A percentile compares a stretch with the other conserved stretches of the same genome.
Evolutionary conservation across 2,797 vertebrate genomes (phyloP).

Genomic region (Helicolenus hilgendorfi): DNA sequence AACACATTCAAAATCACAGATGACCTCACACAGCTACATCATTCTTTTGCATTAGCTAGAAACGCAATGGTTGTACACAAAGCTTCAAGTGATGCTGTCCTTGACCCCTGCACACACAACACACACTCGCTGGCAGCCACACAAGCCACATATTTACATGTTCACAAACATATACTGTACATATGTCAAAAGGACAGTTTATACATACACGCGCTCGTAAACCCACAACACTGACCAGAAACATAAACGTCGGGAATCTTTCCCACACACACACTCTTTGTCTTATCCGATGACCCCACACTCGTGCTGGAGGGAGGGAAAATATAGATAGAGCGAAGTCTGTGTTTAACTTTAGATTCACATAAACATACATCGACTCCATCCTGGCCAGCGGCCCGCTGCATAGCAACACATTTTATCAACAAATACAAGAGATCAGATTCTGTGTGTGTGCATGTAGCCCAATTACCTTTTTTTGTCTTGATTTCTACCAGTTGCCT

Average conservation of each 20-base stretch:
- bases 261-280: conserved; percentile 10
- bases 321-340: conserved; percentile 37
- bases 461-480: not conserved
- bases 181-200: not conserved
- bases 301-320: conserved; percentile 25
- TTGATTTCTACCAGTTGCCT: not conserved
- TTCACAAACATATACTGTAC: not conserved
- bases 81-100: not conserved
- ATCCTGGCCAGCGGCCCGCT: not conserved
- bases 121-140: not conserved
- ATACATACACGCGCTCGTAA: not conserved
- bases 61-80: not conserved
- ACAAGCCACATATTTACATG: not conserved
- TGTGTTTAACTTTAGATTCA: conserved; percentile 49
- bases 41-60: not conserved
- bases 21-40: conserved; percentile 35
- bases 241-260: conserved; percentile 13
- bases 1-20: conserved; percentile 10
- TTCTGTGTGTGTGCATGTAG: not conserved
- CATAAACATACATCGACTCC: conserved; percentile 21
- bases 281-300: conserved; percentile 45
- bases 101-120: not conserved
- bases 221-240: not conserved
- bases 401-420: conserved; percentile 30
- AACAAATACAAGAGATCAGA: conserved; percentile 45